Conservation (phyloP, 2,113 vertebrate genomes). For the Trogon surrucura region DNA sequence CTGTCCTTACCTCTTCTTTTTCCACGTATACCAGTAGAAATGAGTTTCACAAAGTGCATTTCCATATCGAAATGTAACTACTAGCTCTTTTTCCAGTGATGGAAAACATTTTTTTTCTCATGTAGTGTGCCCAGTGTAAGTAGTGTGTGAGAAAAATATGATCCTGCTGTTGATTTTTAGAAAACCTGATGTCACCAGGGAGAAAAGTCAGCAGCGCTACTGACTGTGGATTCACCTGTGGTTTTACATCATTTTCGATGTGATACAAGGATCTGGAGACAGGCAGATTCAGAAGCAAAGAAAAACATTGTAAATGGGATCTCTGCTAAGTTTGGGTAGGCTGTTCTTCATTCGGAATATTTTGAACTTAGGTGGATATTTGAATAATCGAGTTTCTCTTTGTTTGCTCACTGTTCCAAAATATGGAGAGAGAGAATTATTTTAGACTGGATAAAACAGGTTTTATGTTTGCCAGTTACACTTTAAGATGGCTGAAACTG, state of each 20-base stretch:
- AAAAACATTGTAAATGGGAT: neutral
- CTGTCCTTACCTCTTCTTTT: neutral
- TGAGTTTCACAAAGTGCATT: neutral
- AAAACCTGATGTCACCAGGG: neutral
- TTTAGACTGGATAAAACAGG: neutral
- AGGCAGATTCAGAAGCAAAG: neutral
- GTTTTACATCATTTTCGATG: neutral
- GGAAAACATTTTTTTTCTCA: neutral
- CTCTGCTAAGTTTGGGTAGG: neutral
- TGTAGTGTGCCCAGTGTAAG: neutral
- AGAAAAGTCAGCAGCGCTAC: neutral
- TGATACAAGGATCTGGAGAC: neutral
- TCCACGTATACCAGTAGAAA: neutral
- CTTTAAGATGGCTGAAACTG: neutral
- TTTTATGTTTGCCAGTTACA: neutral
- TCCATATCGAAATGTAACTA: neutral
- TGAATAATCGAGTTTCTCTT: neutral
- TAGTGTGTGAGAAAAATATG: neutral
- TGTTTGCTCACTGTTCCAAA: neutral
- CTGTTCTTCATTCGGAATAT: neutral
- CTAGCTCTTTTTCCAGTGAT: neutral
- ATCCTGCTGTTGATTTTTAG: neutral
- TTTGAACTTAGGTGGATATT: neutral
- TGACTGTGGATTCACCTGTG: neutral
- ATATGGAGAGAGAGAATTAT: neutral